Conservation (phyloP, 2,888 invertebrate genomes). For the Eremobia ochroleuca region DNA sequence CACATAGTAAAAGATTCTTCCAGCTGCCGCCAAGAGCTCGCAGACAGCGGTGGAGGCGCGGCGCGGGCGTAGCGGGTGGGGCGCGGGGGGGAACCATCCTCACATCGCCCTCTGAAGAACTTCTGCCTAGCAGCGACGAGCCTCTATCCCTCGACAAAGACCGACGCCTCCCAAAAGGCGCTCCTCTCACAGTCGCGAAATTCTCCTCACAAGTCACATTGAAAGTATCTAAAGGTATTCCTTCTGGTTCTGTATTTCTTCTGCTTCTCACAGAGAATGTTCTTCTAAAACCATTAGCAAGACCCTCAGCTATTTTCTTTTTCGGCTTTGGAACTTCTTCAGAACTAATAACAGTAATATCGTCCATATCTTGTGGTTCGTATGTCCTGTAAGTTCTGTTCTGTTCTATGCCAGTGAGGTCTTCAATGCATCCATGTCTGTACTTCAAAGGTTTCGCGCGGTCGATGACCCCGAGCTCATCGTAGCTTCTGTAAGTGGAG, state of each 20-base stretch:
- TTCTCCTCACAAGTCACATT: constrained; percentile 82
- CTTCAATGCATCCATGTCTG: constrained; percentile 86
- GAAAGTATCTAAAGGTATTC: constrained; percentile 86
- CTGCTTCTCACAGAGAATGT: constrained; percentile 87
- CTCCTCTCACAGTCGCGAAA: constrained; percentile 87
- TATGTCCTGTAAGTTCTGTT: constrained; percentile 77
- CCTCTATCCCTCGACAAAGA: constrained; percentile 89
- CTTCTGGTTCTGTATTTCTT: constrained; percentile 81
- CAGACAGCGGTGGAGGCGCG: constrained; percentile 93
- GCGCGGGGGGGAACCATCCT: constrained; percentile 83
- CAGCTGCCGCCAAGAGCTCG: constrained; percentile 95
- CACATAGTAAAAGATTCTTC: constrained; percentile 95
- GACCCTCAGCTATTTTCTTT: constrained; percentile 85
- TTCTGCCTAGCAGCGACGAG: constrained; percentile 91
- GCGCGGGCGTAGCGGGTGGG: constrained; percentile 84
- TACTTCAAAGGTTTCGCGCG: constrained; percentile 83
- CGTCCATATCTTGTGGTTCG: constrained; percentile 82
- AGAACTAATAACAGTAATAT: constrained; percentile 88
- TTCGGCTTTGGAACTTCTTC: constrained; percentile 86
- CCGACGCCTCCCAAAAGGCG: constrained; percentile 87
- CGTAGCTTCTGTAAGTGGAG: constrained; percentile 89
- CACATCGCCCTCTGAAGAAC: constrained; percentile 94
- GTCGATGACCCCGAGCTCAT: constrained; percentile 86
- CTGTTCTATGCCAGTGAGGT: constrained; percentile 83
- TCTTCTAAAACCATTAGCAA: constrained; percentile 86